phyloP scores from a whole-genome alignment of 2,113 vertebrate species.

The Erpornis zantholeuca region DNA sequence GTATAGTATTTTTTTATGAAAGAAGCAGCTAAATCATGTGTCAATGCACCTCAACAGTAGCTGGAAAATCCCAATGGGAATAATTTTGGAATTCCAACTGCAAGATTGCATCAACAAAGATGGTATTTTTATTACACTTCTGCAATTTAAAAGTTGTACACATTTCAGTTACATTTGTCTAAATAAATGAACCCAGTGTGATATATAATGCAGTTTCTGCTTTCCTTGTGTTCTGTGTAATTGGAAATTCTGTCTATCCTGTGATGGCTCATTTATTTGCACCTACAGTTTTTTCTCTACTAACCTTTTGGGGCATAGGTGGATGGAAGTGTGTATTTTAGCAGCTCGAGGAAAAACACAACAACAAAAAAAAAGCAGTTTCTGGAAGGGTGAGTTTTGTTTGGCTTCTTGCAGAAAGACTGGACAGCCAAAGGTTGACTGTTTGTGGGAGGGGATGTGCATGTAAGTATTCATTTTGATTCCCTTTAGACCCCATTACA shows the following conservation, averaged over 20 bases:
- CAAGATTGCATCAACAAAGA: neutral
- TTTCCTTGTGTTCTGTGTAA: neutral
- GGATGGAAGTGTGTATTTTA: neutral
- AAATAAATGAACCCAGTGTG: slow-evolving; percentile 14
- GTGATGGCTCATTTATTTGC: neutral
- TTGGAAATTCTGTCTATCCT: neutral
- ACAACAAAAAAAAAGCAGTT: neutral
- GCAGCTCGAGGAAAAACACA: neutral
- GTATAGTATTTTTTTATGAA: neutral
- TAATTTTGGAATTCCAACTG: neutral
- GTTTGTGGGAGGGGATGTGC: neutral
- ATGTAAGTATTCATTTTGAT: neutral
- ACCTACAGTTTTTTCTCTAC: neutral
- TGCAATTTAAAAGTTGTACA: neutral
- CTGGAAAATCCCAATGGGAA: neutral
- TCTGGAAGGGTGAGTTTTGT: neutral
- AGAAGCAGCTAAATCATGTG: neutral
- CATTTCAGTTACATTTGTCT: neutral
- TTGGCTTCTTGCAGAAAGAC: neutral
- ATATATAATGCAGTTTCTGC: neutral
- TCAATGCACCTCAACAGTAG: neutral
- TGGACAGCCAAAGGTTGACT: neutral
- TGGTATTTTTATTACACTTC: neutral
- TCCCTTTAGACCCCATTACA: neutral
- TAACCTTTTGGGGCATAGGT: neutral